phyloP scores from a whole-genome alignment of 2,888 invertebrate species.

The Andrena flavipes region DNA sequence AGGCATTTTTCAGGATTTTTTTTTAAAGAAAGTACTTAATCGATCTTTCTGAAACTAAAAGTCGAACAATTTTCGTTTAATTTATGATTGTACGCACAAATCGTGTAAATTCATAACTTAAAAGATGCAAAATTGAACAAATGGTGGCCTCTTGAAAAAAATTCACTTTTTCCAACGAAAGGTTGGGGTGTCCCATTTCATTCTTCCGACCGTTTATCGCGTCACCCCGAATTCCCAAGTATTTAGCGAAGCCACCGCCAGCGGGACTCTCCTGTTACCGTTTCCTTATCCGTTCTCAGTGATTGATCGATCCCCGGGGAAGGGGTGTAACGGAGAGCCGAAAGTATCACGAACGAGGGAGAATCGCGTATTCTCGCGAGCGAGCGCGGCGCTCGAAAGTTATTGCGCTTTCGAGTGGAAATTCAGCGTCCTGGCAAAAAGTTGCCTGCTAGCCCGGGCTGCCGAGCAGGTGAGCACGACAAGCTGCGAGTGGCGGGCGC shows the following conservation, averaged over 20 bases:
- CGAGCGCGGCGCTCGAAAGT: constrained; percentile 29
- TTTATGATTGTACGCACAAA: too few relatives aligned
- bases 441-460: constrained; percentile 36
- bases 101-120: too few relatives aligned
- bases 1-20: too few relatives aligned
- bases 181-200: too few relatives aligned
- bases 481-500: constrained; percentile 31
- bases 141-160: too few relatives aligned
- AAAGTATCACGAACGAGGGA: constrained; percentile 43
- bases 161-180: too few relatives aligned
- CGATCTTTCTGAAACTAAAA: too few relatives aligned
- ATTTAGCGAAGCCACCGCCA: constrained; percentile 12
- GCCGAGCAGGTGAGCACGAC: constrained; percentile 47
- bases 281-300: constrained; percentile 20
- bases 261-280: constrained; percentile 13
- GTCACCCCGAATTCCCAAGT: too few relatives aligned
- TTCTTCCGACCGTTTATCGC: too few relatives aligned
- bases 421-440: constrained; percentile 57
- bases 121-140: too few relatives aligned
- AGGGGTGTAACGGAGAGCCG: constrained; percentile 35
- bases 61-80: too few relatives aligned
- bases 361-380: constrained; percentile 42
- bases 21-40: too few relatives aligned
- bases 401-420: constrained; percentile 56
- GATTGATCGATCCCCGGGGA: constrained; percentile 36